Evolutionary conservation across 2,888 invertebrate genomes (phyloP), one percentile per base, ranked within the genome.

Genomic region (Leptarthrus brevirostris): DNA sequence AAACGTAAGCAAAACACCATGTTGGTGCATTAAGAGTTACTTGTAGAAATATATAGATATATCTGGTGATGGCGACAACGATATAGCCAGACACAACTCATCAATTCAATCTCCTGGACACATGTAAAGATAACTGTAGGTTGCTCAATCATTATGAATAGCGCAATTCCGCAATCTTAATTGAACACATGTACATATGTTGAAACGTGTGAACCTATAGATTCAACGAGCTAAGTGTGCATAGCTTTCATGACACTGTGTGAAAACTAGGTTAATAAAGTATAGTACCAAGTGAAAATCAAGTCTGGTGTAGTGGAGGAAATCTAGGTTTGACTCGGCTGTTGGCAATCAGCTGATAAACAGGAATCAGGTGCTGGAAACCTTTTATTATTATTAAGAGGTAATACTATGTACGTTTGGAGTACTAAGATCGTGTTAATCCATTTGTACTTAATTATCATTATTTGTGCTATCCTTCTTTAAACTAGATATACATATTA

Each of bases 81-180:
- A 20, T 47, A 69, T 69, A 30, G 20, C n/a, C 8, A 49, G 2
- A 20, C 4, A 20, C 14, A 4, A 14, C n/a, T 30, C 18, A 49
- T 49, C 14, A 69, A 24, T 22, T 20, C 6, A 30, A 54, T 34
- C 49, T 49, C n/a, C 20, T 12, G 34, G 16, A 18, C 34, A 52
- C 36, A 52, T 52, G 69, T 30, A 52, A 52, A 69, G 24, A n/a
- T 40, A 44, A 64, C 24, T 44, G 24, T 26, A 47, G 34, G 34
- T 69, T 47, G 30, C 54, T 20, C 36, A 52, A 20, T 14, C 47
- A 16, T 18, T 61, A 49, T 18, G 14, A 66, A 47, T 52, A 69
- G 52, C 66, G 49, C 69, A 69, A 69, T 69, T 69, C 69, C 52
- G 52, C 69, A 66, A 66, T 64, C 64, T 66, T 66, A 66, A 66